A percentile compares a stretch with the other conserved stretches of the same genome.
Evolutionary conservation across 1,140 invertebrate species (phyloP).

Genomic region (Euwallacea similis): DNA sequence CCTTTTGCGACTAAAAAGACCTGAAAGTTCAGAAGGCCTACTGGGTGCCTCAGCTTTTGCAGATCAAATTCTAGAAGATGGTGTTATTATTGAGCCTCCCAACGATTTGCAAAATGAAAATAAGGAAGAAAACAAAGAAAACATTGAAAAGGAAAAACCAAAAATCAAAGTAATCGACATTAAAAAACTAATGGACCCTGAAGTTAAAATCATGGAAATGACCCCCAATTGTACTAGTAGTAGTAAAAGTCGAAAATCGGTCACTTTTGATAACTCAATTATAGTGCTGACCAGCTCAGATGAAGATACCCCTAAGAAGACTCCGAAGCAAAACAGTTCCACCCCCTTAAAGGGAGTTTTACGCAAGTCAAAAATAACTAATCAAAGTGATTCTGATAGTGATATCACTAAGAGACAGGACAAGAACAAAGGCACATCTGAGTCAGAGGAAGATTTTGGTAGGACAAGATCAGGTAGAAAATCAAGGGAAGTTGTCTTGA

Average conservation of each 20-base stretch:
- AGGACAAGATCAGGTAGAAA: background rate
- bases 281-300: constrained; percentile 45
- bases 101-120: no score
- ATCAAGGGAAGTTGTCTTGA: constrained; percentile 24
- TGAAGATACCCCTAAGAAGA: constrained; percentile 38
- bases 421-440: background rate
- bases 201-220: constrained; percentile 9
- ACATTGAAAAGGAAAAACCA: background rate
- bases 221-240: background rate
- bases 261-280: constrained; percentile 42
- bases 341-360: constrained; percentile 23
- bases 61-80: background rate
- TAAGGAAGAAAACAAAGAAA: no score
- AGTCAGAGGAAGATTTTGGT: no score
- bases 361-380: constrained; percentile 28
- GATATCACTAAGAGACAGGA: background rate
- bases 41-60: no score
- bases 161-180: constrained; percentile 48
- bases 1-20: no score
- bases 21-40: no score
- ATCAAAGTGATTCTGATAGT: constrained; percentile 26
- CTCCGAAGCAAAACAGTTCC: constrained; percentile 17
- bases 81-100: no score
- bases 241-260: constrained; percentile 31
- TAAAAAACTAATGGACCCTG: constrained; percentile 45